Evolutionary conservation across 2,888 invertebrate species (phyloP), one percentile per base, ranked within the genome.

Genomic region (Drosophila rellima): DNA sequence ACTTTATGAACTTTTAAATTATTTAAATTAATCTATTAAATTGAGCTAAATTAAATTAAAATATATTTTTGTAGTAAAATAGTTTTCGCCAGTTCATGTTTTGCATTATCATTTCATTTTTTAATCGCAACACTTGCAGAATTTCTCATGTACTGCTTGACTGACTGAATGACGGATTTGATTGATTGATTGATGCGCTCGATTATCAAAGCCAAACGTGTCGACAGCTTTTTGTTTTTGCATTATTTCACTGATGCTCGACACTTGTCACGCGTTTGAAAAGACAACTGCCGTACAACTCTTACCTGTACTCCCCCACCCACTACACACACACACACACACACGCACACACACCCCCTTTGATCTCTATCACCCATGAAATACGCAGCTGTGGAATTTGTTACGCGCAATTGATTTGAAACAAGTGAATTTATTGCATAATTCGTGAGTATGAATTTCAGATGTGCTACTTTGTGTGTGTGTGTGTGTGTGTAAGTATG

Each of bases 211-310:
- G 26, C 15, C 15, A 20, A 59, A 29, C 40, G 48, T 40, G 44
- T 42, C 47, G 45, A 45, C 50, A 48, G 31, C 0, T 26, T 20
- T n/a, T 35, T 35, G 5, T 8, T 61, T 78, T 72, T 69, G 63
- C 66, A 72, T 79, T 62, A 64, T 72, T 59, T 66, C 50, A 75
- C 71, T 74, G 68, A 64, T 51, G 56, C 54, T 57, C 68, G 65
- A 57, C 11, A 42, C 40, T 18, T 40, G 40, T 40, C 40, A 40
- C 40, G 40, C 18, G 20, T 6, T 40, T 11, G 40, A 18, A 42
- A 23, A 13, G 1, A 15, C 0, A 6, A 8, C 37, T 13, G 13
- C 52, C 3, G 6, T 18, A 15, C 55, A 55, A 26, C 39, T 40
- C 11, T 42, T 42, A 20, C 40, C 20, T 18, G 20, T n/a, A 29